A percentile compares a stretch with the other conserved stretches of the same genome.
These are phyloP conservation scores for Cryptocephalus primarius DNA, from an alignment of 2,888 invertebrate genomes.

Conservation along the genomic window DNA sequence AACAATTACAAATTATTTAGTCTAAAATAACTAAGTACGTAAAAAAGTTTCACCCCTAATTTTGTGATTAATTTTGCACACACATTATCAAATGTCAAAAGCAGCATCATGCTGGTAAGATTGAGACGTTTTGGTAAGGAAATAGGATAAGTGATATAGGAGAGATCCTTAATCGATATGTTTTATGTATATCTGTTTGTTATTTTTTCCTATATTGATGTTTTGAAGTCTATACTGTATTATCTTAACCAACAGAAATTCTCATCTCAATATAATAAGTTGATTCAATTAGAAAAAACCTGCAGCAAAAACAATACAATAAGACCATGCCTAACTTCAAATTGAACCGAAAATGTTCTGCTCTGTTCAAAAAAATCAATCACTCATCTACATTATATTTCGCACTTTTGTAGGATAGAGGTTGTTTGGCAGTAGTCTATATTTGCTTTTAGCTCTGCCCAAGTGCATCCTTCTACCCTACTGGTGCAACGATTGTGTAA, in stretches of 20 bases:
- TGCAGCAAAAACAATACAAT: not conserved
- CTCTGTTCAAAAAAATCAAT: slow-evolving; percentile 35
- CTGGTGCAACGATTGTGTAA: slow-evolving; percentile 26
- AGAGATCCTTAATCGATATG: slow-evolving; percentile 33
- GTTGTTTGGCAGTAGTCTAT: slow-evolving; percentile 11
- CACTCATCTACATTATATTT: slow-evolving; percentile 28
- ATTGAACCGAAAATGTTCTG: slow-evolving; percentile 29
- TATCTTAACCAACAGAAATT: slow-evolving; percentile 2
- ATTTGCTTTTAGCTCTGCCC: slow-evolving; percentile 5
- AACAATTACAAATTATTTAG: no score
- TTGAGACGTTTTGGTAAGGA: slow-evolving; percentile 23
- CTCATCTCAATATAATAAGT: no score
- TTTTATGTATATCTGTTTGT: slow-evolving; percentile 4
- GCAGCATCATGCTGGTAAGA: slow-evolving; percentile 38
- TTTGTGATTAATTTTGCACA: slow-evolving; percentile 22
- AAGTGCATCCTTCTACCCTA: slow-evolving; percentile 18
- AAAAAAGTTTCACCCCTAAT: no score
- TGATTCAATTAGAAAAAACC: no score
- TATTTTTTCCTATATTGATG: slow-evolving; percentile 26
- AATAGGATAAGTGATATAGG: slow-evolving; percentile 23
- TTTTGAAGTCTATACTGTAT: slow-evolving; percentile 6
- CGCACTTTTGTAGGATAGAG: slow-evolving; percentile 23
- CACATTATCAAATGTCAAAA: slow-evolving; percentile 35
- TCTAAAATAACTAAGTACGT: no score
- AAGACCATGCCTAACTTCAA: slow-evolving; percentile 17